These are phyloP conservation scores for Pardosa pseudoannulata DNA, from an alignment of 2,888 invertebrate genomes.

Conservation along the genomic window DNA sequence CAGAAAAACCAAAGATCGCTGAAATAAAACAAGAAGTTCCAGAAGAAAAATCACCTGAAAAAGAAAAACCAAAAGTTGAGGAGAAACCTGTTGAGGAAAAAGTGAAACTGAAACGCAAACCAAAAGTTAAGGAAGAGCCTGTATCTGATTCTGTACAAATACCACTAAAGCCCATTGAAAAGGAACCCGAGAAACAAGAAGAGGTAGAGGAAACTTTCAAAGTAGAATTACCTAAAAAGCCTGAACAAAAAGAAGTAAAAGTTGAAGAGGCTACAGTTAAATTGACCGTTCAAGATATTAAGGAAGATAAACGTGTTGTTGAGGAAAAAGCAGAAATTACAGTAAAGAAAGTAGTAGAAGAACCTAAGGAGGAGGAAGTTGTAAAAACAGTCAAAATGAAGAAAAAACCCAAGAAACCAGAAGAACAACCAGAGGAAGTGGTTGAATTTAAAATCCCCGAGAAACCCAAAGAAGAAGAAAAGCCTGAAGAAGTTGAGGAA, in stretches of 20 bases:
- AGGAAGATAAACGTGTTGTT: constrained; percentile 38
- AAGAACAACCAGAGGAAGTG: constrained; percentile 43
- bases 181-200: constrained; percentile 30
- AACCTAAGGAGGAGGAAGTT: constrained; percentile 39
- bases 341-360: constrained; percentile 39
- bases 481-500: constrained; percentile 44
- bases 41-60: constrained; percentile 10
- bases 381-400: constrained; percentile 27
- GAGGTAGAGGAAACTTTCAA: constrained; percentile 51
- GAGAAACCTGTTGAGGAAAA: constrained; percentile 74
- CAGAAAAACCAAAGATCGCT: constrained; percentile 11
- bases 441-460: constrained; percentile 33
- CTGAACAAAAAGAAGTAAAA: constrained; percentile 32
- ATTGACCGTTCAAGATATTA: constrained; percentile 27
- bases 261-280: constrained; percentile 57
- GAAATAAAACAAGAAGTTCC: constrained; percentile 11
- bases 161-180: neutral
- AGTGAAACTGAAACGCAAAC: constrained; percentile 80
- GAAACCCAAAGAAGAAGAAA: constrained; percentile 36
- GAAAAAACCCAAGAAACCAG: constrained; percentile 36
- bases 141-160: constrained; percentile 27
- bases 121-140: constrained; percentile 32
- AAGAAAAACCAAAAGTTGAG: constrained; percentile 20
- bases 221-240: constrained; percentile 40
- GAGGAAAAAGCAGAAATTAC: constrained; percentile 46